A percentile compares a stretch with the other conserved stretches of the same genome.
phyloP scores from a whole-genome alignment of 2,888 invertebrate species.

The Tetheella fluctuosa region DNA sequence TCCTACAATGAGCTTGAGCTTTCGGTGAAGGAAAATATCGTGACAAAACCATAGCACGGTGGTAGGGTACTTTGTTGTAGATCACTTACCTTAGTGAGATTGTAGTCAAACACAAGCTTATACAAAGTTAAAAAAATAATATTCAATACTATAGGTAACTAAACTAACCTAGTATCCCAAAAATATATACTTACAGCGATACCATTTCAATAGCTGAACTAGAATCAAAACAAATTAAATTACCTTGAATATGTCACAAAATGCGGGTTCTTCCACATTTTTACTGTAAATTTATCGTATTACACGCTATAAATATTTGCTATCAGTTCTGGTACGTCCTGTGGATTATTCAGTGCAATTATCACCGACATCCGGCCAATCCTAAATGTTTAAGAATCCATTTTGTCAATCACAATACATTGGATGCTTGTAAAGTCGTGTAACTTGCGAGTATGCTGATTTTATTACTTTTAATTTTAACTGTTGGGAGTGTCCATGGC shows the following conservation, averaged over 20 bases:
- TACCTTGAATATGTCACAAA: not conserved
- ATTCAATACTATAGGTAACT: too few relatives aligned
- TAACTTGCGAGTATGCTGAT: slow-evolving; percentile 47
- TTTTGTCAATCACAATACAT: slow-evolving; percentile 22
- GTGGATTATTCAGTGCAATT: slow-evolving; percentile 54
- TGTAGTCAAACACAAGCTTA: too few relatives aligned
- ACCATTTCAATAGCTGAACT: not conserved
- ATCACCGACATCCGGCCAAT: slow-evolving; percentile 43
- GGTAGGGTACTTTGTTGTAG: too few relatives aligned
- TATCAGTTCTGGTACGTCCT: slow-evolving; percentile 63
- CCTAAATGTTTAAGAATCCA: slow-evolving; percentile 31
- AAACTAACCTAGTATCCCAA: too few relatives aligned
- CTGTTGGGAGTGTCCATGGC: slow-evolving; percentile 35
- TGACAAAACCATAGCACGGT: too few relatives aligned
- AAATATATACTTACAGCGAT: not conserved
- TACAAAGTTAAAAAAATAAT: too few relatives aligned
- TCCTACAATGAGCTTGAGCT: too few relatives aligned
- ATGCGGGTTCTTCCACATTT: slow-evolving; percentile 26
- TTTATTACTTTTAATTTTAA: slow-evolving; percentile 38
- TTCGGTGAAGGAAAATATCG: too few relatives aligned
- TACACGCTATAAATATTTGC: slow-evolving; percentile 23
- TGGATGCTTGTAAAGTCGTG: slow-evolving; percentile 6
- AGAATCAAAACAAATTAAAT: not conserved
- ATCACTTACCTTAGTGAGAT: too few relatives aligned
- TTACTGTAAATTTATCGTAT: slow-evolving; percentile 24